Evolutionary conservation across 2,113 vertebrate genomes (phyloP), one percentile per base, ranked within the genome.

Genomic region (Dascyllus trimaculatus): DNA sequence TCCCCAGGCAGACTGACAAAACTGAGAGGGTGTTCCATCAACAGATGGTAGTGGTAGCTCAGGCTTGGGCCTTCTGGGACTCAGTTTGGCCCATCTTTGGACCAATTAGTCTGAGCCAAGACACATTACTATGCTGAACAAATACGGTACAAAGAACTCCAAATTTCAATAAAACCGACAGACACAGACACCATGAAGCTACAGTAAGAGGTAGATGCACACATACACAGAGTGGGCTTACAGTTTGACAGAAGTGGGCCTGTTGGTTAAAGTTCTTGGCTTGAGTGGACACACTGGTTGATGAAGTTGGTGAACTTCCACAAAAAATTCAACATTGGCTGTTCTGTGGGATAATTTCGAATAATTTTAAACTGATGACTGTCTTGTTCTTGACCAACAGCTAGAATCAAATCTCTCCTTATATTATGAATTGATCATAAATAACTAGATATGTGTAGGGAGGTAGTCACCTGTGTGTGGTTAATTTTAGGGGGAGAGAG

Each of bases 21-120:
- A 84, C 4, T 69, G 59, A 75, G 75, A 74, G 75, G 70, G 48
- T 78, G 81, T 75, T 82, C 70, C 69, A 81, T 51, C 80, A 78
- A 77, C 84, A 88, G 84, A 90, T 88, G 81, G 78, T 67, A 65
- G 46, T 76, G 54, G 78, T 67, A 64, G 65, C 69, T 78, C 25
- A 46, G 72, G 67, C 63, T 62, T 61, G 25, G 62, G 67, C 78
- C 70, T 71, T 72, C 61, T 78, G 84, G 77, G 82, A 82, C 26
- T 78, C 58, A 14, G 69, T 80, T 85, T 76, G 67, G 81, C 57
- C 63, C 65, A 60, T 68, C 70, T 65, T 75, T 66, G 58, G 59
- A 82, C 62, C 75, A 89, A 86, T 86, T 78, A 86, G 58, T 61
- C 58, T 35, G 43, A 75, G 76, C 61, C 75, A 81, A 32, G 73